Conservation (phyloP, 2,888 invertebrate genomes). For the Lasioglossum morio region DNA sequence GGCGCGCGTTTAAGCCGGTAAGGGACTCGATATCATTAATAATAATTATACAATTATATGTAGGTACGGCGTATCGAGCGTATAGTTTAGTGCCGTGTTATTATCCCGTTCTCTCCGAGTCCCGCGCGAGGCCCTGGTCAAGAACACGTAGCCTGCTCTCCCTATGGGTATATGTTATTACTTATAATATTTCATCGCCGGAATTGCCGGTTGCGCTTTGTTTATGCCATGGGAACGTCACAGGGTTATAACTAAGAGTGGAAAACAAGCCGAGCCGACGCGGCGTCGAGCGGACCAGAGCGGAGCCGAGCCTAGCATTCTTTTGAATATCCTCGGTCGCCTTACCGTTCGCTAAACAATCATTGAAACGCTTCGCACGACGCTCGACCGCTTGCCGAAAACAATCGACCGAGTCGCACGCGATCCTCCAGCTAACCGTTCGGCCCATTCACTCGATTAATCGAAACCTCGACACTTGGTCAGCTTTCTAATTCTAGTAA, state of each 20-base stretch:
- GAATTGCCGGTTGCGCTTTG: constrained; percentile 85
- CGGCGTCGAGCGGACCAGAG: constrained; percentile 18
- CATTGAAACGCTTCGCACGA: background rate
- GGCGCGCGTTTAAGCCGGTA: constrained; percentile 80
- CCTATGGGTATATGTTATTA: constrained; percentile 83
- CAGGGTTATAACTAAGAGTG: constrained; percentile 79
- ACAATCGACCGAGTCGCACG: constrained; percentile 4
- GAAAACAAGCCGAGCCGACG: constrained; percentile 63
- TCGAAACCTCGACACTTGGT: background rate
- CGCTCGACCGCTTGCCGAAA: background rate
- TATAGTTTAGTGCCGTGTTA: constrained; percentile 84
- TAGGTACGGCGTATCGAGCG: constrained; percentile 82
- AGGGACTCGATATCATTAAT: constrained; percentile 84
- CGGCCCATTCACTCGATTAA: constrained; percentile 58
- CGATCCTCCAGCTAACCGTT: background rate
- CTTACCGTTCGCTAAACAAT: background rate
- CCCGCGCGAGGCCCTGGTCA: constrained; percentile 70
- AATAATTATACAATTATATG: constrained; percentile 85
- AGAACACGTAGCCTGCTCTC: constrained; percentile 53
- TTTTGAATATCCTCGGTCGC: background rate
- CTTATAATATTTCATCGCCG: constrained; percentile 85
- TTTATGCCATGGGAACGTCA: constrained; percentile 84
- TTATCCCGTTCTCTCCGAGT: constrained; percentile 82
- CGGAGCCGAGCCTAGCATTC: constrained; percentile 2
- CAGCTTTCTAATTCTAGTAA: background rate